Evolutionary conservation across 1,140 invertebrate species (phyloP).

Genomic region (Apocrypta bakeri): DNA sequence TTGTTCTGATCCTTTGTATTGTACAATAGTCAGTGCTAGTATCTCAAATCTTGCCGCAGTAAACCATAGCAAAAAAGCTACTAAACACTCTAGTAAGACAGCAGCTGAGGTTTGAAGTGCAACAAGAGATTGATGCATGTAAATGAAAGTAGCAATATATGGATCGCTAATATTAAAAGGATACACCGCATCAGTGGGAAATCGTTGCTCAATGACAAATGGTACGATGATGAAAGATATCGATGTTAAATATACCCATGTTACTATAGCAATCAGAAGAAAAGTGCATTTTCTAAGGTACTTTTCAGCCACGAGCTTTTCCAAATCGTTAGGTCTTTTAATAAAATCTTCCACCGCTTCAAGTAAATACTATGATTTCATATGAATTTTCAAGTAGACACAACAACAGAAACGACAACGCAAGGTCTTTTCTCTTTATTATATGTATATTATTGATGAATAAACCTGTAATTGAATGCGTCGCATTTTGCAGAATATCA

Average conservation of each 20-base stretch:
- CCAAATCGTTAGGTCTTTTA: constrained; percentile 26
- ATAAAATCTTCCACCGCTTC: constrained; percentile 55
- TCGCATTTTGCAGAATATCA: constrained; percentile 25
- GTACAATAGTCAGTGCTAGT: constrained; percentile 42
- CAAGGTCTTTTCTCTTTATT: no score
- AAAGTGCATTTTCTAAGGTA: constrained; percentile 49
- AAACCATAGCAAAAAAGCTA: constrained; percentile 53
- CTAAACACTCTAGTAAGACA: constrained; percentile 53
- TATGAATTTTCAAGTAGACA: no score
- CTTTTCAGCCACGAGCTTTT: constrained; percentile 47
- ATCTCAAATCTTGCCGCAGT: constrained; percentile 53
- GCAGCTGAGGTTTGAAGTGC: constrained; percentile 50
- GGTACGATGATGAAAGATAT: constrained; percentile 45
- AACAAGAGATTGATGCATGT: constrained; percentile 51
- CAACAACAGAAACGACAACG: no score
- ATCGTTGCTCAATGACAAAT: constrained; percentile 44
- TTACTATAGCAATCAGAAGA: constrained; percentile 46
- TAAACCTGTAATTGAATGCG: constrained; percentile 52
- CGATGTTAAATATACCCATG: constrained; percentile 51
- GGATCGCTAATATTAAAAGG: constrained; percentile 54
- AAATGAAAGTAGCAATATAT: constrained; percentile 50
- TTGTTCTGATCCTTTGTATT: constrained; percentile 30
- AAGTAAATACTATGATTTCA: constrained; percentile 46
- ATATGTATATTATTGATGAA: neutral
- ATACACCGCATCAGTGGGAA: constrained; percentile 56